Evolutionary conservation across 92 coral and sea anemone genomes (phyloP).

Genomic region (Heliopora coerulea): DNA sequence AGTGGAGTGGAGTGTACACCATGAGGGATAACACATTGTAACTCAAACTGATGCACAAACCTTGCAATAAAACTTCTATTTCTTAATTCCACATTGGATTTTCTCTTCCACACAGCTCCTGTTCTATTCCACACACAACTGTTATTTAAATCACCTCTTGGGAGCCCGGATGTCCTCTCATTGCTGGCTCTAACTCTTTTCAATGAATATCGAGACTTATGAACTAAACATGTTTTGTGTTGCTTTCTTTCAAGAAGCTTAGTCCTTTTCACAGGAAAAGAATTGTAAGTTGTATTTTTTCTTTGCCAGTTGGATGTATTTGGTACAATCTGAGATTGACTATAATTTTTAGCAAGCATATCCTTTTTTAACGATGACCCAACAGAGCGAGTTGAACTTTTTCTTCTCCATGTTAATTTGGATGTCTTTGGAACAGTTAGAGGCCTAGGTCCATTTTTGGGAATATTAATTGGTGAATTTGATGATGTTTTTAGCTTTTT

Average conservation of each 20-base stretch:
- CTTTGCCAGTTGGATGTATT: neutral
- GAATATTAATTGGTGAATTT: neutral
- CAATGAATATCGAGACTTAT: slow-evolving; percentile 21
- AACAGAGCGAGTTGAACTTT: slow-evolving; percentile 1
- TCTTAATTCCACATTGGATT: neutral
- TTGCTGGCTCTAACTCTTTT: neutral
- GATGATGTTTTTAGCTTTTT: slow-evolving; percentile 3
- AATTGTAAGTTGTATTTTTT: neutral
- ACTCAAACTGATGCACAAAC: too few species aligned
- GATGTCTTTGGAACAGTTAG: slow-evolving; percentile 16
- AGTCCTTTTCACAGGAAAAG: neutral
- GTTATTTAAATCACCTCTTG: neutral
- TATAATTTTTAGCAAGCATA: neutral
- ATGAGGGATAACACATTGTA: too few species aligned
- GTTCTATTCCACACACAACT: neutral
- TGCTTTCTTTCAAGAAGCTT: neutral
- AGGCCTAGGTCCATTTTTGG: neutral
- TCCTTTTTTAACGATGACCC: neutral
- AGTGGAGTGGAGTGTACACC: too few species aligned
- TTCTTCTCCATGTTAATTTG: slow-evolving; percentile 33
- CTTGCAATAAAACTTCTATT: slow-evolving; percentile 15
- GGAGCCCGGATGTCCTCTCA: neutral
- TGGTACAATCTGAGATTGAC: neutral
- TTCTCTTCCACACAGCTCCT: neutral
- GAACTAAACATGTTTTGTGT: neutral